Conservation (phyloP, 1,140 invertebrate genomes). For the Platyscapa corneri region DNA sequence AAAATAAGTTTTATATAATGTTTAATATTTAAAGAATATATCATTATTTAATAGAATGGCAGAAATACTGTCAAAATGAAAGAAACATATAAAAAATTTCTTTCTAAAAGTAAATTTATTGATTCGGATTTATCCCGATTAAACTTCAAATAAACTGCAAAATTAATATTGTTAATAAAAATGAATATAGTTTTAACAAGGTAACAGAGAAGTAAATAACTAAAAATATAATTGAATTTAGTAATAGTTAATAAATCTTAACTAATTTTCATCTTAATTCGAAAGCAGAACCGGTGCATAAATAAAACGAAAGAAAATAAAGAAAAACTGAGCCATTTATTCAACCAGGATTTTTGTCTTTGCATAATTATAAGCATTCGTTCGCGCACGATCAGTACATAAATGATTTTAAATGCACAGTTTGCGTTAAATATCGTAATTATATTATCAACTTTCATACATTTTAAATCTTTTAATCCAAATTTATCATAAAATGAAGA, state of each 20-base stretch:
- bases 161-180: background rate
- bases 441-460: background rate
- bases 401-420: background rate
- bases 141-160: background rate
- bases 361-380: background rate
- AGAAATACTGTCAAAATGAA: background rate
- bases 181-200: background rate
- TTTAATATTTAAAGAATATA: too few relatives aligned
- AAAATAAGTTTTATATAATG: too few relatives aligned
- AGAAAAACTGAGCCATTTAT: background rate
- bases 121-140: constrained; percentile 9
- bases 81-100: background rate
- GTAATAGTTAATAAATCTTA: background rate
- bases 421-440: background rate
- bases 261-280: background rate
- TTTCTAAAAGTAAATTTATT: background rate
- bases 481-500: too few relatives aligned
- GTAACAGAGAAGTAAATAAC: background rate
- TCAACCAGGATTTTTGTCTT: background rate
- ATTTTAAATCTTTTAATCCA: too few relatives aligned
- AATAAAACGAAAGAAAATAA: background rate
- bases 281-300: background rate
- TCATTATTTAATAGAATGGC: background rate
- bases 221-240: background rate
- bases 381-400: background rate